Evolutionary conservation across 2,888 invertebrate genomes (phyloP).

Genomic region (Acrobasis repandana): DNA sequence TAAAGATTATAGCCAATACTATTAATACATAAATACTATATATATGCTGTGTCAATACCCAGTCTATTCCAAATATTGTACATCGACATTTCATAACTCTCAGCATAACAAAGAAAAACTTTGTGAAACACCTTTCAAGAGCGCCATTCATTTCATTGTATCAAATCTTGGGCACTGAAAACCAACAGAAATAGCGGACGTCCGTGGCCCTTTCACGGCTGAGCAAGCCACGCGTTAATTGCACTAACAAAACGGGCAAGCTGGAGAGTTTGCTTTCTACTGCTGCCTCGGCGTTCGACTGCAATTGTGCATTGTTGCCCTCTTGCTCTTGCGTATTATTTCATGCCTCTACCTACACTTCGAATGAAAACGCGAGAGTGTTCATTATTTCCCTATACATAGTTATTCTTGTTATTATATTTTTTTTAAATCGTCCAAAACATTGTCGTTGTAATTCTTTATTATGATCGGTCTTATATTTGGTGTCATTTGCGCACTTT

Average conservation of each 20-base stretch:
- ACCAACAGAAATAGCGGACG: slow-evolving; percentile 32
- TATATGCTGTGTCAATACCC: not conserved
- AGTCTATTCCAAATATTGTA: not conserved
- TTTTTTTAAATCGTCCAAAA: too few species aligned
- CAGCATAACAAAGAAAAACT: not conserved
- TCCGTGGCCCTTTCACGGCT: slow-evolving; percentile 57
- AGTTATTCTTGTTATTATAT: not conserved
- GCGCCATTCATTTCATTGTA: not conserved
- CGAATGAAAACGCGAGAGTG: slow-evolving; percentile 2
- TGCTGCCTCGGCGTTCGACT: slow-evolving; percentile 37
- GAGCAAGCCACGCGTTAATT: slow-evolving; percentile 61
- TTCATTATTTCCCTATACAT: not conserved
- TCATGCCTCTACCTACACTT: slow-evolving; percentile 27
- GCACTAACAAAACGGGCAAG: slow-evolving; percentile 64
- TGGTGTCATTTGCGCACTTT: too few species aligned
- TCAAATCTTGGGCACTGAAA: slow-evolving; percentile 13
- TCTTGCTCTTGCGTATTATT: slow-evolving; percentile 35
- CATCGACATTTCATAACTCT: not conserved
- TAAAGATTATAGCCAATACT: too few species aligned
- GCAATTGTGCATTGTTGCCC: slow-evolving; percentile 22
- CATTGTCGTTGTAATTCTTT: too few species aligned
- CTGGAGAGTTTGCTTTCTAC: slow-evolving; percentile 59
- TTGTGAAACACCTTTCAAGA: not conserved
- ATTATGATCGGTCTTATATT: too few species aligned
- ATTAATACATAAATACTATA: too few species aligned